Conservation (phyloP, 2,888 invertebrate genomes). For the Acanthoscelides obtectus region DNA sequence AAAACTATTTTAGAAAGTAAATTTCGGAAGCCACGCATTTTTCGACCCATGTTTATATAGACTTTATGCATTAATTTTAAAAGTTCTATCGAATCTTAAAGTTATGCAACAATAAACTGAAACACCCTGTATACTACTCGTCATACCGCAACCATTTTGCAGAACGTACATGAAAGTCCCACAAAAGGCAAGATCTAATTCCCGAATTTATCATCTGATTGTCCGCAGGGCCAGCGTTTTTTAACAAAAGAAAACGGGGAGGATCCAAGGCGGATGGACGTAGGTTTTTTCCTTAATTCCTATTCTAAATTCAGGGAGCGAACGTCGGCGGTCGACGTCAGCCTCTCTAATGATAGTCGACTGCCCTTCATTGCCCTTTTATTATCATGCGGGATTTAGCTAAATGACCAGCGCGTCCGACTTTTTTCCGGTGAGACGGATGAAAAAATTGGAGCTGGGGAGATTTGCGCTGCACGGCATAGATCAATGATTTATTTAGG, state of each 20-base stretch:
- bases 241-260: background rate
- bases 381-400: background rate
- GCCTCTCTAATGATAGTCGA: background rate
- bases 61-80: too few species aligned
- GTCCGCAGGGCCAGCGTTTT: background rate
- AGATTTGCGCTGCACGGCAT: background rate
- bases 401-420: background rate
- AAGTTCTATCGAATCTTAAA: too few species aligned
- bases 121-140: too few species aligned
- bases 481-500: background rate
- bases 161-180: too few species aligned
- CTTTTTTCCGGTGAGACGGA: background rate
- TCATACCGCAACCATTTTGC: too few species aligned
- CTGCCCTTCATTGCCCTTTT: background rate
- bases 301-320: background rate
- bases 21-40: too few species aligned
- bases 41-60: too few species aligned
- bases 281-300: background rate
- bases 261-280: background rate
- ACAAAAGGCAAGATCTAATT: too few species aligned
- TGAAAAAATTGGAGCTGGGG: background rate
- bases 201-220: background rate
- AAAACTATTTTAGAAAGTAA: too few species aligned
- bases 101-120: too few species aligned
- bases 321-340: background rate